Conservation (phyloP, 2,797 vertebrate genomes). For the Hafferia zeledoni region DNA sequence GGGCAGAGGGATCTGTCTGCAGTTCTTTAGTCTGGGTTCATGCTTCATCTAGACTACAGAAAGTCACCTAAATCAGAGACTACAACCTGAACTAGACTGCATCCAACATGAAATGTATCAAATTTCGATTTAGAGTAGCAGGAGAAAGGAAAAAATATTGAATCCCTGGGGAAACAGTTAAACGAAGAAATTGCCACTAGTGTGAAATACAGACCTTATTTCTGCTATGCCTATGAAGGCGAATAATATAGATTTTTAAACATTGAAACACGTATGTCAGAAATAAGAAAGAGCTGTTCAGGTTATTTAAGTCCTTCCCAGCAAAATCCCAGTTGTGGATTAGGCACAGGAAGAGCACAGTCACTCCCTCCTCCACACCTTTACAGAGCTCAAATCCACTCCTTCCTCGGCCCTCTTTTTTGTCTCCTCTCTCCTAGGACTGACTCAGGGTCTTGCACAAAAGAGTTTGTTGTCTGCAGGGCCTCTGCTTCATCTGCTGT, state of each 20-base stretch:
- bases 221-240: not conserved
- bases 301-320: not conserved
- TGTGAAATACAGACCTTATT: not conserved
- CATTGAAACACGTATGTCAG: fast-evolving
- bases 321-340: not conserved
- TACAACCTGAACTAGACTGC: not conserved
- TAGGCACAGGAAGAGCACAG: not conserved
- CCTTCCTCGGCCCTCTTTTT: not conserved
- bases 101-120: not conserved
- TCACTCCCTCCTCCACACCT: not conserved
- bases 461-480: not conserved
- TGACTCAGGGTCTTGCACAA: not conserved
- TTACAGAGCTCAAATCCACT: not conserved
- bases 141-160: not conserved
- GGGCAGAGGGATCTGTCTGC: not conserved
- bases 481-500: not conserved
- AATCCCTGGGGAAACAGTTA: not conserved
- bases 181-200: not conserved
- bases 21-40: not conserved
- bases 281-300: not conserved
- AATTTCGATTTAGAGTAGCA: not conserved
- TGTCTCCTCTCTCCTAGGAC: not conserved
- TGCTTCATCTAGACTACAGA: not conserved
- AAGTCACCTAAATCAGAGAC: not conserved
- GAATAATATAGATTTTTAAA: not conserved